Percentiles rank a stretch among this genome's conserved stretches.
Conservation (phyloP, 2,888 invertebrate species). For the Glyphotaelius pellucidus region DNA sequence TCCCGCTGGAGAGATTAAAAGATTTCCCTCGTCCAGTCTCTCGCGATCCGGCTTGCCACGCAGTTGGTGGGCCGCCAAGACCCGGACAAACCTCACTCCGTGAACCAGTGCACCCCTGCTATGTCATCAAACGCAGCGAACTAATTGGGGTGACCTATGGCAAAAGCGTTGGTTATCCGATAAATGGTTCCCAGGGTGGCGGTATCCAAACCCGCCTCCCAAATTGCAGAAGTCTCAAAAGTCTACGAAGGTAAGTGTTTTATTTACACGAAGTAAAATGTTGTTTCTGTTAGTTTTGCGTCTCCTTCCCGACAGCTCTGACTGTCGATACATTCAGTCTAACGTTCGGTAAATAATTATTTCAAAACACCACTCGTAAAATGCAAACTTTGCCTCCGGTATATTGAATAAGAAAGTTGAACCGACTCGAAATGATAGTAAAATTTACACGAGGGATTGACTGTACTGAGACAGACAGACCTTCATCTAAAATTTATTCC, state of each 20-base stretch:
- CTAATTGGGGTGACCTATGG: no score
- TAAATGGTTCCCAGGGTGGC: no score
- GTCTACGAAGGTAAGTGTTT: neutral
- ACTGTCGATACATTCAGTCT: neutral
- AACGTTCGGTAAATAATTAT: constrained; percentile 34
- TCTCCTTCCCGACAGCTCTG: neutral
- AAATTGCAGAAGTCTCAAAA: neutral
- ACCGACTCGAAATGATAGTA: constrained; percentile 18
- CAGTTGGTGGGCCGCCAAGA: no score
- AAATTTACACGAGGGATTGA: constrained; percentile 23
- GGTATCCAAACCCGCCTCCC: no score
- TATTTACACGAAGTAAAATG: neutral
- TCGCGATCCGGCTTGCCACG: no score
- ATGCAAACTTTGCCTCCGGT: neutral
- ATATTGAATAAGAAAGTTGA: constrained; percentile 47
- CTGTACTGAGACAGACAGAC: neutral
- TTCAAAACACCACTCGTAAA: constrained; percentile 35
- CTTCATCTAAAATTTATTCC: neutral
- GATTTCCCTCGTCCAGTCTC: no score
- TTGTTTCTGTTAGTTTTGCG: neutral
- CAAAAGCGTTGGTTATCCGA: no score
- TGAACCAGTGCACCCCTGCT: no score
- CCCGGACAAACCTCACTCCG: no score
- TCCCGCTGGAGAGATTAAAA: no score
- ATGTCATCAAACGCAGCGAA: no score